Percentiles rank a stretch among this genome's conserved stretches.
Evolutionary conservation across 2,888 invertebrate species (phyloP).

Genomic region (Oxyscelio sp.): DNA sequence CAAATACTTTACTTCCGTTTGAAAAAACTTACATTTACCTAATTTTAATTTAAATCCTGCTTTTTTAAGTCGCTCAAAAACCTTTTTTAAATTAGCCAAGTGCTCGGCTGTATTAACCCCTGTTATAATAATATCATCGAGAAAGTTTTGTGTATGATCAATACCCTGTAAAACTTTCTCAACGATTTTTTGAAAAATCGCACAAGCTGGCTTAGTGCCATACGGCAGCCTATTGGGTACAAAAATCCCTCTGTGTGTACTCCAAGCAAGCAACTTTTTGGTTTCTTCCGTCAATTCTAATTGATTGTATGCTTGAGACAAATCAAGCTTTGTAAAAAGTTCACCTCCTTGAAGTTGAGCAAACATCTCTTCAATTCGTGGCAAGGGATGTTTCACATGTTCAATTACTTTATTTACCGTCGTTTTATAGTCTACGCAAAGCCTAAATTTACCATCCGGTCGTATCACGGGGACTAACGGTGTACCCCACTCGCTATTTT

Average conservation of each 20-base stretch:
- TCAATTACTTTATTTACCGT: slow-evolving; percentile 78
- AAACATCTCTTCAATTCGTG: slow-evolving; percentile 80
- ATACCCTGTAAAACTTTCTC: slow-evolving; percentile 80
- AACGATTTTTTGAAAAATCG: slow-evolving; percentile 78
- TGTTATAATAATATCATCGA: slow-evolving; percentile 82
- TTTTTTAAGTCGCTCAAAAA: slow-evolving; percentile 77
- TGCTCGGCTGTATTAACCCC: slow-evolving; percentile 77
- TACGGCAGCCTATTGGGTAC: slow-evolving; percentile 81
- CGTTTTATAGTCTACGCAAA: slow-evolving; percentile 79
- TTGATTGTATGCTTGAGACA: slow-evolving; percentile 83
- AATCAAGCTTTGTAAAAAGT: slow-evolving; percentile 78
- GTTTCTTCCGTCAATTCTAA: slow-evolving; percentile 80
- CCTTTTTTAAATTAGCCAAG: slow-evolving; percentile 76
- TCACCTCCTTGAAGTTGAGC: slow-evolving; percentile 72
- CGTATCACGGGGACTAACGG: too few species aligned
- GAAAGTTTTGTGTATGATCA: slow-evolving; percentile 63
- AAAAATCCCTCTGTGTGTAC: slow-evolving; percentile 78
- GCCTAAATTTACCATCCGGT: too few species aligned
- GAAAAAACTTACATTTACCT: slow-evolving; percentile 82
- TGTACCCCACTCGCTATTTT: too few species aligned
- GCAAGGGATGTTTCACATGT: slow-evolving; percentile 79
- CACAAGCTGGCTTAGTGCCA: slow-evolving; percentile 84
- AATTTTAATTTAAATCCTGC: slow-evolving; percentile 79
- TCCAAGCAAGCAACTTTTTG: slow-evolving; percentile 79
- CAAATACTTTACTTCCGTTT: slow-evolving; percentile 82